Evolutionary conservation across 2,797 vertebrate genomes (phyloP).

Genomic region (Knipowitschia caucasica): DNA sequence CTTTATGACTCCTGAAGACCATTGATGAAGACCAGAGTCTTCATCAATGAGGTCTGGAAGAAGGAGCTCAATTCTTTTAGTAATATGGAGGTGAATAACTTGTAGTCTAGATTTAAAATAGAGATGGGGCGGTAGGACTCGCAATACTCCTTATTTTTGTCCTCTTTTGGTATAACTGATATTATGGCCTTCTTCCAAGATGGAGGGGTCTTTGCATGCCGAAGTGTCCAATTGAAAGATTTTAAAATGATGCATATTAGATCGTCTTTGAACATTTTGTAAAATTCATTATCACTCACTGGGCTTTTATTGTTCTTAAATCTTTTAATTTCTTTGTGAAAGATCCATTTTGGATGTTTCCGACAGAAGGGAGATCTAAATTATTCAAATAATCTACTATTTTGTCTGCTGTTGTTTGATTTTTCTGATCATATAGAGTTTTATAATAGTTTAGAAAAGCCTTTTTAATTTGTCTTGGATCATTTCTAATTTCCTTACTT

Average conservation of each 20-base stretch:
- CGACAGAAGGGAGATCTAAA: conserved; percentile 10
- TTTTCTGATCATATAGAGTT: not conserved
- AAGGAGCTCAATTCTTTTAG: not conserved
- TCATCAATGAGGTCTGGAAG: not conserved
- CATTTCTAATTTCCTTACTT: conserved; percentile 3
- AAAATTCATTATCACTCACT: not conserved
- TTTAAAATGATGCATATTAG: not conserved
- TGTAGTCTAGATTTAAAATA: not conserved
- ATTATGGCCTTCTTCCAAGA: not conserved
- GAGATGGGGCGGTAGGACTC: not conserved
- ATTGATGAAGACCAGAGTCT: too few relatives aligned
- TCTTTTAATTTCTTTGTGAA: not conserved
- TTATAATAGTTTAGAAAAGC: conserved; percentile 5
- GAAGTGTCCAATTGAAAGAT: not conserved
- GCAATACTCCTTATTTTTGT: not conserved
- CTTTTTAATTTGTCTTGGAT: conserved; percentile 1
- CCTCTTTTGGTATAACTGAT: not conserved
- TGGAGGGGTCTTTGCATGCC: not conserved
- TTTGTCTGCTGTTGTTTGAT: not conserved
- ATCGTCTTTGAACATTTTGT: not conserved
- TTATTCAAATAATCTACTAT: conserved; percentile 4
- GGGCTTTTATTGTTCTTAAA: conserved; percentile 8
- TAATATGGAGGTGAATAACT: not conserved
- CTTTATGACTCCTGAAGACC: conserved; percentile 1
- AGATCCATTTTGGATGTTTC: not conserved